Conservation (phyloP, 2,797 vertebrate species). For the Oreochromis mossambicus region DNA sequence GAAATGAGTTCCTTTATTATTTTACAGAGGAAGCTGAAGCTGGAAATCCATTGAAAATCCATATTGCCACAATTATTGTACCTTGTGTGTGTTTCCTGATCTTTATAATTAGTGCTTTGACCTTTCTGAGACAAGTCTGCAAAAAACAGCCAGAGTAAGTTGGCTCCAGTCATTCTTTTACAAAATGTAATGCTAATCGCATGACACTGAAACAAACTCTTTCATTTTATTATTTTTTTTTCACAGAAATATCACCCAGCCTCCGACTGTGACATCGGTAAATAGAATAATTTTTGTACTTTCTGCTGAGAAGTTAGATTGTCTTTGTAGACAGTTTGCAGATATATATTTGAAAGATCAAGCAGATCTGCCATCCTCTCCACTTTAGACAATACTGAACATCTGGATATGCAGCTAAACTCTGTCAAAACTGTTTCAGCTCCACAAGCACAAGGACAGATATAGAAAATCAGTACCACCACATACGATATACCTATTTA, state of each 20-base stretch:
- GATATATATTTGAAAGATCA: neutral
- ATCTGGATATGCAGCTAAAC: neutral
- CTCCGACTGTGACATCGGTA: conserved; percentile 12
- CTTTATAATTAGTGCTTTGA: neutral
- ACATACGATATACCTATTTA: neutral
- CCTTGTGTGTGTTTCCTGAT: neutral
- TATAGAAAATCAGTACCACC: neutral
- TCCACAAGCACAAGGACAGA: neutral
- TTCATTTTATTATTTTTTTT: neutral
- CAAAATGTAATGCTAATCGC: neutral
- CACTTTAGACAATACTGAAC: neutral
- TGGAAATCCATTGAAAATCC: neutral
- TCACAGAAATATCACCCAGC: neutral
- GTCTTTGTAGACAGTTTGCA: neutral
- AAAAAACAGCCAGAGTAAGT: neutral
- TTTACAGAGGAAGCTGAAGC: neutral
- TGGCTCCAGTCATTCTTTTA: neutral
- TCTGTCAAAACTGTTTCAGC: neutral
- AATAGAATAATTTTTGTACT: neutral
- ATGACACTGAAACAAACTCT: neutral
- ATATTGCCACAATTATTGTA: neutral
- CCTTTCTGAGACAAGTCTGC: neutral
- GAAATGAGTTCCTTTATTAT: neutral
- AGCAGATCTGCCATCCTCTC: neutral
- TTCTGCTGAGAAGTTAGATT: neutral